Evolutionary conservation across 2,888 invertebrate species (phyloP).

Genomic region (Volucella inflata): DNA sequence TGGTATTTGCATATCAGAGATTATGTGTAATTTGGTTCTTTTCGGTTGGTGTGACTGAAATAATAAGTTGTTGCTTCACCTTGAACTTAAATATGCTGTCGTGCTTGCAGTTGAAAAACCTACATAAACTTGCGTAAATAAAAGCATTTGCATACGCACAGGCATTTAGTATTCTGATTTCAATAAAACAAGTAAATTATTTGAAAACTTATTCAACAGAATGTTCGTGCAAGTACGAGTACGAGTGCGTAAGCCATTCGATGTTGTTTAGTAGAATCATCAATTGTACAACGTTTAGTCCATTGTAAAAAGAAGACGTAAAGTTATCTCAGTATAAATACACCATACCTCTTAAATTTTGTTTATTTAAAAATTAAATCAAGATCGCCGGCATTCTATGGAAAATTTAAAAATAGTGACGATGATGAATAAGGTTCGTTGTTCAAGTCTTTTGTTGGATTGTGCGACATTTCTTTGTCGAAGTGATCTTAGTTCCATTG

Average conservation of each 20-base stretch:
- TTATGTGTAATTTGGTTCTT: conserved; percentile 11
- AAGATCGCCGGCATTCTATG: conserved; percentile 8
- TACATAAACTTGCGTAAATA: neutral
- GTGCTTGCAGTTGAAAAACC: conserved; percentile 41
- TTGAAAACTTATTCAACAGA: conserved; percentile 2
- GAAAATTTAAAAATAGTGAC: conserved; percentile 16
- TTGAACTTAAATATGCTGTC: conserved; percentile 25
- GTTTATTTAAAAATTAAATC: conserved; percentile 8
- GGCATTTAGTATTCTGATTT: neutral
- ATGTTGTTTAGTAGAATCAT: neutral
- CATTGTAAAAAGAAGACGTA: neutral
- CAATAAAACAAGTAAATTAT: neutral
- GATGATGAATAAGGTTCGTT: conserved; percentile 21
- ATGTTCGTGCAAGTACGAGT: conserved; percentile 2
- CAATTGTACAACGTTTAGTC: too few relatives aligned
- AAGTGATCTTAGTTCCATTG: neutral
- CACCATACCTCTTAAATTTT: conserved; percentile 6
- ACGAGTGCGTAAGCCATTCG: neutral
- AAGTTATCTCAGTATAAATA: neutral
- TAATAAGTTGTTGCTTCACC: conserved; percentile 10
- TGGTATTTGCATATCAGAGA: conserved; percentile 29
- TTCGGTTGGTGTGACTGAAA: neutral
- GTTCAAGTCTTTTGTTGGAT: conserved; percentile 40
- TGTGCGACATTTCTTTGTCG: conserved; percentile 2
- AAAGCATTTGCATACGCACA: conserved; percentile 13